Percentiles rank a stretch among this genome's conserved stretches.
These are phyloP conservation scores for Chamaea fasciata DNA, from an alignment of 2,113 vertebrate species.

Conservation along the genomic window DNA sequence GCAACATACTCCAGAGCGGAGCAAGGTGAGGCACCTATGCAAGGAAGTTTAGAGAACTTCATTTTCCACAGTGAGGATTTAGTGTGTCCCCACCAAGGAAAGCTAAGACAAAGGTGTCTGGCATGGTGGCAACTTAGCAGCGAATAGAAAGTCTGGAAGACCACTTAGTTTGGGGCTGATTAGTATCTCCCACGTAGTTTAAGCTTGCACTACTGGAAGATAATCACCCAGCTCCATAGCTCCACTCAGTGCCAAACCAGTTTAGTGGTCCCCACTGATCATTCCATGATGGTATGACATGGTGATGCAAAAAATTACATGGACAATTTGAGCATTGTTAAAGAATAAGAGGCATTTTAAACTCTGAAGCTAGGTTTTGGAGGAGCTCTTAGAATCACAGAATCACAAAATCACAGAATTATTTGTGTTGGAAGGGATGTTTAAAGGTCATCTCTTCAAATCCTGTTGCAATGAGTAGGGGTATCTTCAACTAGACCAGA, in stretches of 20 bases:
- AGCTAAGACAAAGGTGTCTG: background rate
- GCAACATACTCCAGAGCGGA: background rate
- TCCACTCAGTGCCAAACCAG: background rate
- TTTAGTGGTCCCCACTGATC: too few species aligned
- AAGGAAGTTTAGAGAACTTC: background rate
- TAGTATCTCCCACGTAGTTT: background rate
- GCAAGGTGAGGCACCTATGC: accelerated
- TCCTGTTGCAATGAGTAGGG: background rate
- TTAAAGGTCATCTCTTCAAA: background rate
- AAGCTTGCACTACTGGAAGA: background rate
- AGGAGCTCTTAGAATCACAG: background rate
- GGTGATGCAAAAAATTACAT: background rate
- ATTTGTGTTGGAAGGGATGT: background rate
- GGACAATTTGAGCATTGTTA: background rate
- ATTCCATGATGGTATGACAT: background rate
- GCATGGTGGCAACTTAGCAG: background rate
- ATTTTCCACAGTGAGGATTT: background rate
- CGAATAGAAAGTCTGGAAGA: background rate
- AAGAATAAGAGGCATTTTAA: background rate
- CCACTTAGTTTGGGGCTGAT: background rate
- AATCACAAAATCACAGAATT: background rate
- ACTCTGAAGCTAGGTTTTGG: background rate
- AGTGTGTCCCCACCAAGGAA: background rate
- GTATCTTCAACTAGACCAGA: background rate
- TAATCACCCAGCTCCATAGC: background rate